phyloP scores from a whole-genome alignment of 2,888 invertebrate genomes.

The Eretmocerus hayati region DNA sequence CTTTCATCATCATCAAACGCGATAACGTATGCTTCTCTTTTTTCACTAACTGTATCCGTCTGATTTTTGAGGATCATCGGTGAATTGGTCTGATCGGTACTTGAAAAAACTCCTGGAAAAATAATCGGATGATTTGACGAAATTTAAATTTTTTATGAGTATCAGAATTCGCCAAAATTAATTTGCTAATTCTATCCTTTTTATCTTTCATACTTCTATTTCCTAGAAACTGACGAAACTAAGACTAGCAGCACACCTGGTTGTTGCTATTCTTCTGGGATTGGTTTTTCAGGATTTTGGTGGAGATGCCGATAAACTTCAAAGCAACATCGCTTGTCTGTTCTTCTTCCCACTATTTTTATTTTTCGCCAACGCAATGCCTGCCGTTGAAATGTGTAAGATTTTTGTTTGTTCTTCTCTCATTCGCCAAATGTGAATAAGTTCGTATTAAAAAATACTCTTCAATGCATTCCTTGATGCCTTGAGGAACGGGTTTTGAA shows the following conservation, averaged over 20 bases:
- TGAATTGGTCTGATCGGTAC: no score
- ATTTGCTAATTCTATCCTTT: no score
- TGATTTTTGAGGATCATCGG: no score
- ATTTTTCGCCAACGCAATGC: slow-evolving; percentile 59
- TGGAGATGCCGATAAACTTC: slow-evolving; percentile 50
- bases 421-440: background rate
- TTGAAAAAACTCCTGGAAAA: no score
- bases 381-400: slow-evolving; percentile 60
- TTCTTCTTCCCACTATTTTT: slow-evolving; percentile 58
- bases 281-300: slow-evolving; percentile 55
- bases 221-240: slow-evolving; percentile 47
- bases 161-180: no score
- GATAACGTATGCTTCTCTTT: slow-evolving; percentile 41
- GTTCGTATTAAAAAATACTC: background rate
- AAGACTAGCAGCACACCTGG: slow-evolving; percentile 50
- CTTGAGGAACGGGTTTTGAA: no score
- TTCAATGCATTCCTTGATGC: background rate
- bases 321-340: slow-evolving; percentile 54
- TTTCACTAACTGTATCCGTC: no score
- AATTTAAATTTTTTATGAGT: no score
- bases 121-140: no score
- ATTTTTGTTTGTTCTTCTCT: slow-evolving; percentile 25
- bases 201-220: background rate
- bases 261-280: slow-evolving; percentile 54
- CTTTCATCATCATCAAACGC: slow-evolving; percentile 44